Conservation (phyloP, 2,888 invertebrate genomes). For the Drosophila mimica region DNA sequence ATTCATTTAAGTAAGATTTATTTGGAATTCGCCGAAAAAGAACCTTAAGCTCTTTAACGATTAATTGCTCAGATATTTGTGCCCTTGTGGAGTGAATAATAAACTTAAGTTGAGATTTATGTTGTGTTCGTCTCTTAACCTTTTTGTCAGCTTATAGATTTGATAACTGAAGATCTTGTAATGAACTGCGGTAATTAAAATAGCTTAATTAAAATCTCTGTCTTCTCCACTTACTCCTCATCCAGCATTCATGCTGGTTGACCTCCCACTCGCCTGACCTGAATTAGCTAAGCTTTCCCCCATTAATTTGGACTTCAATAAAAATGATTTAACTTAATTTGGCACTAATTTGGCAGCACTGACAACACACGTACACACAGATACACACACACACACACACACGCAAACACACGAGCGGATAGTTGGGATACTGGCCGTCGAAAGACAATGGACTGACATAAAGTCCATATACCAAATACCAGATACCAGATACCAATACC, state of each 20-base stretch:
- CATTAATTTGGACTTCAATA: conserved; percentile 54
- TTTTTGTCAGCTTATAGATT: conserved; percentile 10
- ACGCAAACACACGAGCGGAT: neutral
- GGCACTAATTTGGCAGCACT: conserved; percentile 61
- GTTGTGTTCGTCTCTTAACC: conserved; percentile 1
- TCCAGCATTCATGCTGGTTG: conserved; percentile 1
- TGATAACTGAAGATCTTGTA: conserved; percentile 10
- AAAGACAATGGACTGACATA: conserved; percentile 51
- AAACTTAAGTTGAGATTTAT: neutral
- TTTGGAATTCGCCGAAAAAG: conserved; percentile 4
- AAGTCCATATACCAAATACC: conserved; percentile 17
- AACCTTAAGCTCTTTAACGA: conserved; percentile 14
- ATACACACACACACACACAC: neutral
- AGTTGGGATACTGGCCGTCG: conserved; percentile 7
- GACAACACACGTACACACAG: conserved; percentile 5
- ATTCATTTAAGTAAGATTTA: conserved; percentile 9
- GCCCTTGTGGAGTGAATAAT: conserved; percentile 41
- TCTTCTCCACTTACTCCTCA: neutral
- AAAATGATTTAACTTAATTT: conserved; percentile 60
- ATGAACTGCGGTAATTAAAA: neutral
- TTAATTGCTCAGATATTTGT: conserved; percentile 40
- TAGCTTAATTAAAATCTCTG: neutral
- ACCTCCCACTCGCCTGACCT: conserved; percentile 10
- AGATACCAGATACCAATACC: conserved; percentile 36
- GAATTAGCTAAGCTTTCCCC: conserved; percentile 54